Evolutionary conservation across 2,797 vertebrate genomes (phyloP).

Genomic region (Microctenopoma stevenorrisi): DNA sequence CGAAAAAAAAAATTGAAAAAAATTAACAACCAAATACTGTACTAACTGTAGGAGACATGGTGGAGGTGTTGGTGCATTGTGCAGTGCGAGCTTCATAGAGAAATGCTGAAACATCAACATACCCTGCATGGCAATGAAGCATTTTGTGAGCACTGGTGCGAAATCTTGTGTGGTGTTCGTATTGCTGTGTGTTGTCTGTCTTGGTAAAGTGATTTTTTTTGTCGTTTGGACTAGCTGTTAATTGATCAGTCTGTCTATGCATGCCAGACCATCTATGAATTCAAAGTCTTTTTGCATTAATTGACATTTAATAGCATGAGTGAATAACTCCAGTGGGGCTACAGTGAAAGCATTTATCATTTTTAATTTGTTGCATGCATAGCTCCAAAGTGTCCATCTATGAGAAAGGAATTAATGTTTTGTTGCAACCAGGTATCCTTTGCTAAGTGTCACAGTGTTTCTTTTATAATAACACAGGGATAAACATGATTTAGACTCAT

Average conservation of each 20-base stretch:
- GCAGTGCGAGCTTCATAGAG: not conserved
- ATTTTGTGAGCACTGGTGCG: not conserved
- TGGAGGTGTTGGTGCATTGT: not conserved
- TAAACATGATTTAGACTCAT: constrained; percentile 14
- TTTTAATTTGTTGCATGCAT: not conserved
- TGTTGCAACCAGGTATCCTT: not conserved
- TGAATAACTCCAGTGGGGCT: constrained; percentile 2
- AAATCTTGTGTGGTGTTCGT: not conserved
- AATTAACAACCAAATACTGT: not conserved
- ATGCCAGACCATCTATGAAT: not conserved
- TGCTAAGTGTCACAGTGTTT: constrained; percentile 2
- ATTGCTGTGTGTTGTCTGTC: not conserved
- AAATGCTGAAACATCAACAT: not conserved
- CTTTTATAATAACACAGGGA: not conserved
- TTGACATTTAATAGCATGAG: constrained; percentile 1
- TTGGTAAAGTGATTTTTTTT: not conserved
- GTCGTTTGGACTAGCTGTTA: not conserved
- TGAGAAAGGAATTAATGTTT: constrained; percentile 17
- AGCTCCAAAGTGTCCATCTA: constrained; percentile 10
- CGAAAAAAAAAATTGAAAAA: not conserved
- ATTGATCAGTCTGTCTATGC: not conserved
- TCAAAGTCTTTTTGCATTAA: not conserved
- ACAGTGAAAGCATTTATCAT: not conserved
- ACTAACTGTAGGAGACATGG: not conserved
- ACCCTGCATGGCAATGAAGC: not conserved